Percentiles rank a stretch among this genome's conserved stretches.
Conservation (phyloP, 2,888 invertebrate genomes). For the Piscicola geometra region DNA sequence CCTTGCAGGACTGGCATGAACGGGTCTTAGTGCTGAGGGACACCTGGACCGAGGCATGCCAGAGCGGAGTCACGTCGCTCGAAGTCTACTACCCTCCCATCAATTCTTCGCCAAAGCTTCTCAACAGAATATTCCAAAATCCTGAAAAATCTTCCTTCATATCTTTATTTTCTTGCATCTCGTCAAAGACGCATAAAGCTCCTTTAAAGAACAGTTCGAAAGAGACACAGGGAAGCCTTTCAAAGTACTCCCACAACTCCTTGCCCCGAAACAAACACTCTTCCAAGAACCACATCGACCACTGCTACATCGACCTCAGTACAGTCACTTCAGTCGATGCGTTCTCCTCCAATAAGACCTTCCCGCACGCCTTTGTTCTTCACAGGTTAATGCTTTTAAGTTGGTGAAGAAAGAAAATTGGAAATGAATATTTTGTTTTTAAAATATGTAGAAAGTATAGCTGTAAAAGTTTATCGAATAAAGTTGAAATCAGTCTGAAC, state of each 20-base stretch:
- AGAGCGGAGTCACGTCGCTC: conserved; percentile 32
- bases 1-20: conserved; percentile 38
- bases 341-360: conserved; percentile 11
- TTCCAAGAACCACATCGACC: not conserved
- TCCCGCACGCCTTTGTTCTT: conserved; percentile 32
- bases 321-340: conserved; percentile 28
- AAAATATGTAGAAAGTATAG: too few relatives aligned
- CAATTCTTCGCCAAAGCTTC: not conserved
- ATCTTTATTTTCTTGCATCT: not conserved
- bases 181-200: not conserved
- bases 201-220: not conserved
- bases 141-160: conserved; percentile 1
- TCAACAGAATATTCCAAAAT: not conserved
- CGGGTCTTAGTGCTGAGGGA: conserved; percentile 36
- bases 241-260: not conserved
- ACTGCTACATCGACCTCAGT: conserved; percentile 23
- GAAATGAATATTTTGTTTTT: too few relatives aligned
- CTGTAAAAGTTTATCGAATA: too few relatives aligned
- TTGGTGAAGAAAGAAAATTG: too few relatives aligned
- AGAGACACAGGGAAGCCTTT: not conserved
- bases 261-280: not conserved
- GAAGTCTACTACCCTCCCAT: conserved; percentile 28
- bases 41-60: conserved; percentile 32
- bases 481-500: too few relatives aligned
- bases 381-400: conserved; percentile 18